Percentiles rank a stretch among this genome's conserved stretches.
Evolutionary conservation across 23 tunicate genomes (phyloP).

Genomic region (Halocynthia aurantium): DNA sequence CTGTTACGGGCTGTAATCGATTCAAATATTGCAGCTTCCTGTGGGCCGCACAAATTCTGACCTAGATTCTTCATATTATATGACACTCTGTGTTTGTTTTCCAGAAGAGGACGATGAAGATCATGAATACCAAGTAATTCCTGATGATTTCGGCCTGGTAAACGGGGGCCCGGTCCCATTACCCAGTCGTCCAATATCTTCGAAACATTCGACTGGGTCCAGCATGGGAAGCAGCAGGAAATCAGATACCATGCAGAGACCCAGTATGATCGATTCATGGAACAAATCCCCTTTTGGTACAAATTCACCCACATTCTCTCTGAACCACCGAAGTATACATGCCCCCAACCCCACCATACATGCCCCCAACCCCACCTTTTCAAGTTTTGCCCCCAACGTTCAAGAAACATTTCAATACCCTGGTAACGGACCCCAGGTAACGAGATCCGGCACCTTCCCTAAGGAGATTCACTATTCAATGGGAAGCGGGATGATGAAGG

Average conservation of each 20-base stretch:
- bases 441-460: conserved; percentile 46
- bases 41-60: too few species aligned
- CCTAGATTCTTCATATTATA: too few species aligned
- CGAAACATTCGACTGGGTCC: conserved; percentile 71
- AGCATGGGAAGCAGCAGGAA: conserved; percentile 43
- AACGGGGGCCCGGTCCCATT: not conserved
- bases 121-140: conserved; percentile 92
- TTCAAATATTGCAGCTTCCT: too few species aligned
- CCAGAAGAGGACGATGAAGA: conserved; percentile 60
- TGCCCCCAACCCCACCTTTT: conserved; percentile 5
- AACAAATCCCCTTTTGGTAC: not conserved
- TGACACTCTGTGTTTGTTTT: not conserved
- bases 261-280: conserved; percentile 11
- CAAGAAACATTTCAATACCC: conserved; percentile 6
- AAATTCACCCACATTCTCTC: conserved; percentile 11
- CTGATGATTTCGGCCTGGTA: conserved; percentile 32
- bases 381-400: not conserved
- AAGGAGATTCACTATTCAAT: conserved; percentile 21
- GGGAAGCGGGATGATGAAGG: not conserved
- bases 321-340: not conserved
- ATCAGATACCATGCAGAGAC: conserved; percentile 49
- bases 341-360: conserved; percentile 11
- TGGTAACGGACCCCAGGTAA: conserved; percentile 10
- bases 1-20: too few species aligned
- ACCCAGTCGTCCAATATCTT: conserved; percentile 26